Percentiles rank a stretch among this genome's conserved stretches.
phyloP scores from a whole-genome alignment of 2,888 invertebrate genomes.

The Teleogryllus oceanicus region DNA sequence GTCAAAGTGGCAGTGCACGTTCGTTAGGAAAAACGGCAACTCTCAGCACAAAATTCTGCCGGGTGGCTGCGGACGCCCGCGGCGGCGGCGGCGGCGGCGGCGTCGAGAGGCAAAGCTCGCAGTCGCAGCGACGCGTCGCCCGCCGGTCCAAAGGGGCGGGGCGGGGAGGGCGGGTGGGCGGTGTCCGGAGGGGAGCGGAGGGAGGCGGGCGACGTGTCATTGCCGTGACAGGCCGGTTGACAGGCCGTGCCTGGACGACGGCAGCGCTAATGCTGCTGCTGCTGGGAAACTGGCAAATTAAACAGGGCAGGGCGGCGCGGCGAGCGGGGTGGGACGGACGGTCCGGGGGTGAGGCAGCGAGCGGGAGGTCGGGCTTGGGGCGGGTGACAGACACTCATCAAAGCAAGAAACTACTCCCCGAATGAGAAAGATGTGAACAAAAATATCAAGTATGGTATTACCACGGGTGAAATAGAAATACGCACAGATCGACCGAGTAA shows the following conservation, averaged over 20 bases:
- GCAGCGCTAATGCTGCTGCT: slow-evolving; percentile 27
- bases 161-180: not conserved
- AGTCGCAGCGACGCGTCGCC: not conserved
- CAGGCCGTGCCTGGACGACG: slow-evolving; percentile 32
- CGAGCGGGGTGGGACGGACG: slow-evolving; percentile 24
- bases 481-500: not conserved
- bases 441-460: not conserved
- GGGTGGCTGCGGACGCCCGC: not conserved
- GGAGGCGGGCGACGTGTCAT: slow-evolving; percentile 22
- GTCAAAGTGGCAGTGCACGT: slow-evolving; percentile 30
- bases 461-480: not conserved
- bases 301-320: not conserved
- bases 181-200: not conserved
- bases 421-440: too few species aligned
- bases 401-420: too few species aligned
- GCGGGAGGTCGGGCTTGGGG: not conserved
- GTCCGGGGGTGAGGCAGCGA: not conserved
- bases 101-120: not conserved
- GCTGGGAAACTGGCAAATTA: slow-evolving; percentile 21
- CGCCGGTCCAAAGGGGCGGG: not conserved
- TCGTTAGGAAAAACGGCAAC: slow-evolving; percentile 31
- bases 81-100: not conserved
- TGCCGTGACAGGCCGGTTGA: slow-evolving; percentile 27
- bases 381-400: not conserved
- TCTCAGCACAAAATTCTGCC: slow-evolving; percentile 28